Conservation (phyloP, 2,888 invertebrate genomes). For the Strigamia crassipes region DNA sequence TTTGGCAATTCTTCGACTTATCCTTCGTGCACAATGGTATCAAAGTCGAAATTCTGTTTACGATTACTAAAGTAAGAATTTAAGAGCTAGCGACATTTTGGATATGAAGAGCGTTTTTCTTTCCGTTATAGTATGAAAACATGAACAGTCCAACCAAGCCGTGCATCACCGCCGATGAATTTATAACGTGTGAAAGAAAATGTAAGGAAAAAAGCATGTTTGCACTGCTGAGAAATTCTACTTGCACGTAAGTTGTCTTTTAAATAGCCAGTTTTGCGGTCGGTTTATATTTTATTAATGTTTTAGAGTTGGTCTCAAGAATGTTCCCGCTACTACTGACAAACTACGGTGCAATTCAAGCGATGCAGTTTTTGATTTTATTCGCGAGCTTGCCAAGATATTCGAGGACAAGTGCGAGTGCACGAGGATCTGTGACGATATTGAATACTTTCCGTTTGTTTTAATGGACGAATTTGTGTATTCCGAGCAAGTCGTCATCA, state of each 20-base stretch:
- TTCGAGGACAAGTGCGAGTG: too few species aligned
- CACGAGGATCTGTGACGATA: neutral
- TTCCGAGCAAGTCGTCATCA: neutral
- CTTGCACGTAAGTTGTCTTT: neutral
- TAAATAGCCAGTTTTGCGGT: too few species aligned
- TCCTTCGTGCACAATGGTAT: too few species aligned
- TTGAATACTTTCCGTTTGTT: neutral
- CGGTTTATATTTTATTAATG: too few species aligned
- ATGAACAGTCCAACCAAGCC: neutral
- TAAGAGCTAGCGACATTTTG: too few species aligned
- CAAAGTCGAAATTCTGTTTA: too few species aligned
- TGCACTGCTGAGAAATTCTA: neutral
- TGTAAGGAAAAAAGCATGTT: neutral
- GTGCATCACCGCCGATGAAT: neutral
- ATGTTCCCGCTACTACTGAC: too few species aligned
- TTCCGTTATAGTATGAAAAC: neutral
- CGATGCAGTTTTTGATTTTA: too few species aligned
- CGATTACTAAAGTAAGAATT: neutral
- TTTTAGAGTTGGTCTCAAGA: too few species aligned
- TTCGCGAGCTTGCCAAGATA: too few species aligned
- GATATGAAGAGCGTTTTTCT: too few species aligned
- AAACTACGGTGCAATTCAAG: neutral
- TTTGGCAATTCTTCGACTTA: too few species aligned
- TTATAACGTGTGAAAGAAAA: neutral
- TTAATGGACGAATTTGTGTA: neutral